Percentiles rank a stretch among this genome's conserved stretches.
Conservation (phyloP, 2,797 vertebrate genomes). For the Champsocephalus esox region DNA sequence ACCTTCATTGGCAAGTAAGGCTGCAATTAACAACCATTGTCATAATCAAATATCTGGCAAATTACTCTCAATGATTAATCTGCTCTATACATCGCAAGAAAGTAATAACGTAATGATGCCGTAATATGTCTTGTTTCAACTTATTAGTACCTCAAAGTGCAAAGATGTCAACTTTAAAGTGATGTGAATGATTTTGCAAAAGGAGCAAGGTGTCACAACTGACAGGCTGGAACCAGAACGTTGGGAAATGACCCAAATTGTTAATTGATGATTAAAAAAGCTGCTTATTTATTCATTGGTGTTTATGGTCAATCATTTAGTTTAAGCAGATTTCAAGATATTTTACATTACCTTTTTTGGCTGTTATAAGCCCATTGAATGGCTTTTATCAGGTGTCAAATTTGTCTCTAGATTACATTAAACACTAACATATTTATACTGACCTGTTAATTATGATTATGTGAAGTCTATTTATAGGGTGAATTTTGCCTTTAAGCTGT, state of each 20-base stretch:
- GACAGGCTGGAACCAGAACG: neutral
- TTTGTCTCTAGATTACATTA: slow-evolving; percentile 3
- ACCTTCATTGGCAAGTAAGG: neutral
- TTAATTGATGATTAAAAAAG: neutral
- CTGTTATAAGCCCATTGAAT: too few species aligned
- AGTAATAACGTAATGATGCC: neutral
- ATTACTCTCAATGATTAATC: neutral
- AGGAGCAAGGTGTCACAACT: neutral
- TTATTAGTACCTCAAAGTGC: neutral
- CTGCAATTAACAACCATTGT: neutral
- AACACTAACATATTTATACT: slow-evolving; percentile 13
- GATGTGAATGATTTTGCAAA: neutral
- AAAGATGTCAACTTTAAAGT: slow-evolving; percentile 6
- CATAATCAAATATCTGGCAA: neutral
- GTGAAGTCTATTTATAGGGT: slow-evolving; percentile 1
- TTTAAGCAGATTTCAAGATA: neutral
- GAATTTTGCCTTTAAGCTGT: slow-evolving; percentile 12
- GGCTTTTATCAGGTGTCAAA: neutral
- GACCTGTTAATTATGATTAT: slow-evolving; percentile 1
- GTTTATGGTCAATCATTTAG: neutral
- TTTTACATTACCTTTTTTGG: too few species aligned
- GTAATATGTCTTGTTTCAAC: neutral
- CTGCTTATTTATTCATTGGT: neutral
- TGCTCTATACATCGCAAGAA: neutral
- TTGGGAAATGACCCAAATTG: neutral